phyloP scores from a whole-genome alignment of 2,888 invertebrate species.

The Microdon myrmicae region DNA sequence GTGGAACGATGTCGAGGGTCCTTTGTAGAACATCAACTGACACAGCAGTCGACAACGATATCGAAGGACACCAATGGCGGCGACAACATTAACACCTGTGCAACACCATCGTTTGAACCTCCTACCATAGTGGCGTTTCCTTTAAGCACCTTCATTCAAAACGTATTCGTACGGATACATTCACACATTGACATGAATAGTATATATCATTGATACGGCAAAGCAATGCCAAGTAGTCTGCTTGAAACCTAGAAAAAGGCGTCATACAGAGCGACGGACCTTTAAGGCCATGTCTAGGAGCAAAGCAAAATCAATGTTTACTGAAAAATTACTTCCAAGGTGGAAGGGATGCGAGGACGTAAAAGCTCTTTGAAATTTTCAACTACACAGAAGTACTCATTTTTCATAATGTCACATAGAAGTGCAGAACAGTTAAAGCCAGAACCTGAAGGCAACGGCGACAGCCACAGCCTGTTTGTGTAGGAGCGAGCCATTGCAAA shows the following conservation, averaged over 20 bases:
- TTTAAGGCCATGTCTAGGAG: constrained; percentile 13
- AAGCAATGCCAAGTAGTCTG: constrained; percentile 43
- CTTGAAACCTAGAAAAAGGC: constrained; percentile 24
- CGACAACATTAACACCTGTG: constrained; percentile 7
- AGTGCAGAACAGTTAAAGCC: constrained; percentile 30
- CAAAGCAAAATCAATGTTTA: constrained; percentile 48
- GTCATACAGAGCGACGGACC: constrained; percentile 4
- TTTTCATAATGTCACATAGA: constrained; percentile 48
- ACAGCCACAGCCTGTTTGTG: constrained; percentile 3
- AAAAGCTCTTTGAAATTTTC: constrained; percentile 47
- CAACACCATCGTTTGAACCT: constrained; percentile 30
- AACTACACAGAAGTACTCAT: constrained; percentile 37
- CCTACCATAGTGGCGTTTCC: constrained; percentile 33
- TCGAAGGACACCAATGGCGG: constrained; percentile 2
- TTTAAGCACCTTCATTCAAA: constrained; percentile 43
- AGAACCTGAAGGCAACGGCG: constrained; percentile 15
- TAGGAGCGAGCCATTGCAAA: constrained; percentile 15
- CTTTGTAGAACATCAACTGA: constrained; percentile 29
- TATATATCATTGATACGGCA: constrained; percentile 39
- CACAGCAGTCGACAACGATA: neutral
- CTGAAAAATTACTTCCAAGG: constrained; percentile 46
- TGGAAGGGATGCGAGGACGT: constrained; percentile 21
- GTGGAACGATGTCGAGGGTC: constrained; percentile 38
- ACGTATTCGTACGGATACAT: constrained; percentile 14
- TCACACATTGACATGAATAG: too few species aligned